A percentile compares a stretch with the other conserved stretches of the same genome.
These are phyloP conservation scores for Vannuccia rotundouncinata DNA, from an alignment of 2,888 invertebrate genomes.

Conservation along the genomic window DNA sequence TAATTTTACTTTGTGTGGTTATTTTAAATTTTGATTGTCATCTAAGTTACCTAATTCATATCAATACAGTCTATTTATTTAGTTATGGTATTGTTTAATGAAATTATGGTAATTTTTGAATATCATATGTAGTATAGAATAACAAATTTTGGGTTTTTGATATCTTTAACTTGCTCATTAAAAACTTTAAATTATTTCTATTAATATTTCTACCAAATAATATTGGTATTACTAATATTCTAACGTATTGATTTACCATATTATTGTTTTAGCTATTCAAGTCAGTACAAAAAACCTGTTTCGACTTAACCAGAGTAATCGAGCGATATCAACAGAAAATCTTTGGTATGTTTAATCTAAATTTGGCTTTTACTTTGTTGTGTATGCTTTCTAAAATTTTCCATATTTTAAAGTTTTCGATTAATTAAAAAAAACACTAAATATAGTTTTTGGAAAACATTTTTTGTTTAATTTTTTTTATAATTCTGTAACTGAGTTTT, in stretches of 20 bases:
- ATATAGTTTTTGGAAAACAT: no score
- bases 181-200: not conserved
- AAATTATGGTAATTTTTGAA: no score
- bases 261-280: constrained; percentile 50
- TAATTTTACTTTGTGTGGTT: no score
- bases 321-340: constrained; percentile 87
- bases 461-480: not conserved
- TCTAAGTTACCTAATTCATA: no score
- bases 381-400: not conserved
- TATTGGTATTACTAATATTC: no score
- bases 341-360: constrained; percentile 58
- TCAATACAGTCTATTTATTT: no score
- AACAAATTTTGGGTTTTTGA: no score
- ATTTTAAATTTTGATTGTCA: no score
- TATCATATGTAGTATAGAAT: no score
- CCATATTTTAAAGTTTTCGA: not conserved
- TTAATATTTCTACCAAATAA: not conserved
- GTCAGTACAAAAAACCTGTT: constrained; percentile 79
- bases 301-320: constrained; percentile 75
- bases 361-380: not conserved
- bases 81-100: no score
- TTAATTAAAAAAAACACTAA: no score
- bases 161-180: not conserved
- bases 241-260: no score
- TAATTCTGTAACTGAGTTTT: not conserved